These are phyloP conservation scores for Phaenicophaeus curvirostris DNA, from an alignment of 2,797 vertebrate species.

Conservation along the genomic window DNA sequence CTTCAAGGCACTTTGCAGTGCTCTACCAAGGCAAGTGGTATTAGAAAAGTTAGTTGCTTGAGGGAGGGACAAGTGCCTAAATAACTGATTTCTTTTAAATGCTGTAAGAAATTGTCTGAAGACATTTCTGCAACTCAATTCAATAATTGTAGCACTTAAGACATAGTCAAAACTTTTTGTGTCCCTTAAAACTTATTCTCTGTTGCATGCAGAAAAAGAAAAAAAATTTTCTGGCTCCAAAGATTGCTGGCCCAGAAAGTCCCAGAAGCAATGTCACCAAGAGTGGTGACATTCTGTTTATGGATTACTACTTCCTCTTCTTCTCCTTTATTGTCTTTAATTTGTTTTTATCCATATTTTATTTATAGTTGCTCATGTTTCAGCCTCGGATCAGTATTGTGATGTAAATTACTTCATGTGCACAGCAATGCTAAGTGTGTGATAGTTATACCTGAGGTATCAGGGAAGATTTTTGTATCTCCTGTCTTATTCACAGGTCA, in stretches of 20 bases:
- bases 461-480: conserved; percentile 45
- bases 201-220: neutral
- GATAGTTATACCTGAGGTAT: conserved; percentile 53
- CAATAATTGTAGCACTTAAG: neutral
- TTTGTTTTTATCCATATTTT: neutral
- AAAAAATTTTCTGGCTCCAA: neutral
- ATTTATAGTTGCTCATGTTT: neutral
- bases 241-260: neutral
- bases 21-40: neutral
- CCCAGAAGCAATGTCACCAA: neutral
- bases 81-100: neutral
- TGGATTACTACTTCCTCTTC: neutral
- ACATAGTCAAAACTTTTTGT: neutral
- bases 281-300: neutral
- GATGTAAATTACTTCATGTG: neutral
- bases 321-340: neutral
- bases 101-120: neutral
- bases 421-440: neutral
- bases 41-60: conserved; percentile 40
- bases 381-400: neutral
- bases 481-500: conserved; percentile 61
- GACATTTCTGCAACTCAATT: neutral
- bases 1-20: conserved; percentile 43
- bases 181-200: neutral
- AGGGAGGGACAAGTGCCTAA: conserved; percentile 17